Percentiles rank a stretch among this genome's conserved stretches.
phyloP scores from a whole-genome alignment of 2,797 vertebrate species.

The Sebastes variabilis region DNA sequence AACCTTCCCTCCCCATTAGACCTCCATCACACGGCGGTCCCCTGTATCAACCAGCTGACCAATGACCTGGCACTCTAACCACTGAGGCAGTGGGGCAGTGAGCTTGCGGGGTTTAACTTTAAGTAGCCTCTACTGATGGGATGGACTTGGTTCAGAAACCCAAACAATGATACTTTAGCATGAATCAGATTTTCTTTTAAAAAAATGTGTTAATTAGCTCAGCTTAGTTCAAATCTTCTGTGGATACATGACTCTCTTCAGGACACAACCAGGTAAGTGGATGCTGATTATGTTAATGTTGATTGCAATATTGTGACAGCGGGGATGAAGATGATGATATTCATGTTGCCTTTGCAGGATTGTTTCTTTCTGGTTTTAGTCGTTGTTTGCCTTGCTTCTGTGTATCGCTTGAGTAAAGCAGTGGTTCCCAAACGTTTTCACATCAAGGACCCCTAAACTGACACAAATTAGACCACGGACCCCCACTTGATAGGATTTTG shows the following conservation, averaged over 20 bases:
- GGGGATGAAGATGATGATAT: not conserved
- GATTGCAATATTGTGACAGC: not conserved
- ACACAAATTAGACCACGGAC: too few relatives aligned
- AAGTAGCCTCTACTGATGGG: conserved; percentile 88
- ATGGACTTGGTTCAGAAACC: conserved; percentile 94
- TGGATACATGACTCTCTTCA: conserved; percentile 20
- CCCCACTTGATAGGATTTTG: too few relatives aligned
- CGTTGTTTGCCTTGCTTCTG: not conserved
- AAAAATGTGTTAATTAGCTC: not conserved
- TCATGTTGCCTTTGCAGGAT: not conserved
- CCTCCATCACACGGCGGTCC: conserved; percentile 10
- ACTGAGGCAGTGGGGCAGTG: conserved; percentile 89
- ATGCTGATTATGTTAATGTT: conserved; percentile 17
- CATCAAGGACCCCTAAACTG: too few relatives aligned
- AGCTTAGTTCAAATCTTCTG: not conserved
- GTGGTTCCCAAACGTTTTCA: not conserved
- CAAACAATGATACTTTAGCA: conserved; percentile 23
- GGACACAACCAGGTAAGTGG: conserved; percentile 73
- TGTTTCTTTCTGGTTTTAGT: not conserved
- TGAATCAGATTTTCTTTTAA: not conserved
- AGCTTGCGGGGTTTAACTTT: conserved; percentile 86
- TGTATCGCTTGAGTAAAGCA: not conserved
- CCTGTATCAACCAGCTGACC: conserved; percentile 51
- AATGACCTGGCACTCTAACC: conserved; percentile 83
- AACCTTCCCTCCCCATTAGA: not conserved